Evolutionary conservation across 2,113 vertebrate genomes (phyloP).

Genomic region (Zosterops pallidus): DNA sequence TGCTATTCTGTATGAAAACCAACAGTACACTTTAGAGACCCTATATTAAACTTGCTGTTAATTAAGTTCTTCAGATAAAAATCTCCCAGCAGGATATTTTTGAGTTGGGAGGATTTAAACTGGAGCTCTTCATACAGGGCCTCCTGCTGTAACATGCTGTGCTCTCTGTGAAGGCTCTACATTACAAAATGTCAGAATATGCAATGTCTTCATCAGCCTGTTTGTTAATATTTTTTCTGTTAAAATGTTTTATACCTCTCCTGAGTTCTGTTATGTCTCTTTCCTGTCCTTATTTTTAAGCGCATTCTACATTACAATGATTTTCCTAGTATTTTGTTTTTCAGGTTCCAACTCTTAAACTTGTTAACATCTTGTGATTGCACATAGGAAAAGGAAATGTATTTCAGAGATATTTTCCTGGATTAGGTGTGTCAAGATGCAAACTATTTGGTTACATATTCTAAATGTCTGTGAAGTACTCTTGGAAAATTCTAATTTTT

Average conservation of each 20-base stretch:
- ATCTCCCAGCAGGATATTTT: not conserved
- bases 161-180: not conserved
- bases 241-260: not conserved
- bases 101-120: not conserved
- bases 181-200: not conserved
- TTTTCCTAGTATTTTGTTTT: not conserved
- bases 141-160: not conserved
- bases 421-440: not conserved
- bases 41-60: constrained; percentile 33
- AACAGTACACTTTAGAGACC: not conserved
- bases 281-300: not conserved
- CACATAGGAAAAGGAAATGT: not conserved
- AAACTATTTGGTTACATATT: not conserved
- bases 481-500: not conserved
- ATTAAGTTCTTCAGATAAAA: constrained; percentile 29
- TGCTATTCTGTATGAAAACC: not conserved
- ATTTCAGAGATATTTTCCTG: not conserved
- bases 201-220: not conserved
- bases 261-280: not conserved
- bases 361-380: not conserved
- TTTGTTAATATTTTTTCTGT: not conserved
- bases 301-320: not conserved
- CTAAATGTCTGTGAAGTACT: not conserved
- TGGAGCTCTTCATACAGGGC: not conserved
- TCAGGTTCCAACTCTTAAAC: not conserved